Base-by-base conservation (phyloP, 2,113 vertebrate genomes). In the Tyto alba region DNA sequence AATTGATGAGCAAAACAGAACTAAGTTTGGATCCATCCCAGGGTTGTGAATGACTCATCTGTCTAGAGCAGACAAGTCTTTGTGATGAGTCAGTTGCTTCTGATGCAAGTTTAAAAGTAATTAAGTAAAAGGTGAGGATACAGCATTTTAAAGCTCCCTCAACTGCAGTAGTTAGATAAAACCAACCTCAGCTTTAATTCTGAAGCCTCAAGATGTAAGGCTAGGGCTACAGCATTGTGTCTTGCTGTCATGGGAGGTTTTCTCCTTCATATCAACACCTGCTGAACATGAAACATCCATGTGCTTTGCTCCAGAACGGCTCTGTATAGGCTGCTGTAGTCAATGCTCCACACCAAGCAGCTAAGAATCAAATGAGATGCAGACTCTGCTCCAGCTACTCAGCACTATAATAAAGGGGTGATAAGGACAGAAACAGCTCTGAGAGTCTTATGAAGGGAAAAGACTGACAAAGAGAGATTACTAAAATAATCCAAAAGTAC, bases 1-100 rank as follows among this genome's bases (percentile, higher is more conserved):
- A 84, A 9, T 1, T 64, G 76, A 77, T 71, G 68, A 84, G 25
- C 56, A 78, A 80, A 90, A 43, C 29, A 82, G 43, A 88, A 62
- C 82, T 48, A 93, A 67, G 48, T 50, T 71, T 27, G 62, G 57
- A 85, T 64, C 75, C 67, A 66, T 73, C 62, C 74, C 73, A 92
- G 76, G 53, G 52, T 62, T 75, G 13, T 1, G 2, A 93, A 26
- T 94, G 75, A 94, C 76, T 96, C 90, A 85, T 88, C 36, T 84
- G 30, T 82, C 66, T 90, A 43, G 20, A 77, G 52, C 60, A 74
- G 88, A 81, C 36, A 64, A 84, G 73, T 82, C 62, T 53, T 92
- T 82, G 40, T 53, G 80, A 87, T 93, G 73, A 96, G 53, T 92
- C 88, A 93, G 38, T 95, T 78, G 45, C 76, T 92, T 95, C 68